Evolutionary conservation across 2,888 invertebrate species (phyloP), one percentile per base, ranked within the genome.

Genomic region (Parelbella ahira): DNA sequence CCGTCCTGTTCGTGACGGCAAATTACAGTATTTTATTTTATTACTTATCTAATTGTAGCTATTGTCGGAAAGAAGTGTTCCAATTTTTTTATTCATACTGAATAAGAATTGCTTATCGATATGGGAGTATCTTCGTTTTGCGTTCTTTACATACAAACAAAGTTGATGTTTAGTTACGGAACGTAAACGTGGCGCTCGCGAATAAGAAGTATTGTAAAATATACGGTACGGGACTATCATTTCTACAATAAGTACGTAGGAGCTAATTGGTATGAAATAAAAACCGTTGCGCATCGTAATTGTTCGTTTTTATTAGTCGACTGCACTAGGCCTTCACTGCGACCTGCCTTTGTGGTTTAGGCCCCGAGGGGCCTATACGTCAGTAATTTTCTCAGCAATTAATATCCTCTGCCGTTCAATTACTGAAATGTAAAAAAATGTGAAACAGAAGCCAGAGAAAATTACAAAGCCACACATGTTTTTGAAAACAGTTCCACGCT

Each of bases 21-120:
- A 83, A 86, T 84, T 82, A 82, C 68, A 79, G 77, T 76, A 69
- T 78, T 82, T 81, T 76, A 73, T 72, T 74, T 81, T 78, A 84
- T 81, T 80, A 79, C 76, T 75, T 77, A 77, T 75, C 74, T 83
- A 83, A 84, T 82, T 76, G 74, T 76, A 72, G 61, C 76, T 78
- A 81, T 86, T 83, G 80, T 81, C 77, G 64, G 65, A 66, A 71
- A 66, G 67, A 64, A 68, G 15, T 32, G 21, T 23, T 25, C 13
- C 9, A 10, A 4, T 19, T 41, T 23, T 28, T 27, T 24, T n/a
- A 18, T 30, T 20, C 6, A 12, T 25, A 4, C 33, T 13, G 18
- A 24, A 24, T 5, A 27, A 33, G 15, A 33, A 41, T 43, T 38
- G 27, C 30, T 21, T 44, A 46, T 45, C 42, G 11, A 42, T 34